phyloP scores from a whole-genome alignment of 2,113 vertebrate species.

The Rallus limicola region DNA sequence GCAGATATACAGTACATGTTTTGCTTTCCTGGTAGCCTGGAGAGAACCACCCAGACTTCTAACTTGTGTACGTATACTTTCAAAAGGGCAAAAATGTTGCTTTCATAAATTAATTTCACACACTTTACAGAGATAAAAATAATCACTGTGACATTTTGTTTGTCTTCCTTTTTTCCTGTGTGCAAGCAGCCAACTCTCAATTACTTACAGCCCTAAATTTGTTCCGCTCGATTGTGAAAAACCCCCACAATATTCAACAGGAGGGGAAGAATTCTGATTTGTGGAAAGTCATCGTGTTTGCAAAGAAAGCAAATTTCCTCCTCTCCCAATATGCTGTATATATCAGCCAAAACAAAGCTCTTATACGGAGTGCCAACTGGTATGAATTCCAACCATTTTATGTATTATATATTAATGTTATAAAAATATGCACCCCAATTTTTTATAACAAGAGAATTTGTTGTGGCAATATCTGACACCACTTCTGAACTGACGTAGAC shows the following conservation, averaged over 20 bases:
- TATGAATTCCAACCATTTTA: slow-evolving; percentile 48
- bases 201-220: slow-evolving; percentile 69
- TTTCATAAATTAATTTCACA: slow-evolving; percentile 72
- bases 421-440: slow-evolving; percentile 42
- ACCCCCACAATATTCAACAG: slow-evolving; percentile 65
- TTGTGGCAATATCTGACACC: slow-evolving; percentile 63
- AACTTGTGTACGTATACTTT: slow-evolving; percentile 59
- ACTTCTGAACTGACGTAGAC: slow-evolving; percentile 33
- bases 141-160: slow-evolving; percentile 71
- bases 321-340: slow-evolving; percentile 51
- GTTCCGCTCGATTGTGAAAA: slow-evolving; percentile 67
- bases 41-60: slow-evolving; percentile 65
- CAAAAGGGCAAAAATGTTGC: slow-evolving; percentile 68
- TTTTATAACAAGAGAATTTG: slow-evolving; percentile 55
- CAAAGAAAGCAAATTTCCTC: slow-evolving; percentile 63
- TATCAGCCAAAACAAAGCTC: slow-evolving; percentile 60
- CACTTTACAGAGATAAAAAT: slow-evolving; percentile 67
- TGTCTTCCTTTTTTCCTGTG: slow-evolving; percentile 65
- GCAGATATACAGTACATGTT: slow-evolving; percentile 66
- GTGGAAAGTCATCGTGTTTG: slow-evolving; percentile 64
- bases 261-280: slow-evolving; percentile 61
- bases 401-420: slow-evolving; percentile 54
- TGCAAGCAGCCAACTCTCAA: slow-evolving; percentile 69
- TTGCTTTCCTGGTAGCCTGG: slow-evolving; percentile 62
- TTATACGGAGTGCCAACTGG: background rate